Conservation (phyloP, 2,797 vertebrate species). For the Naso thynnoides region DNA sequence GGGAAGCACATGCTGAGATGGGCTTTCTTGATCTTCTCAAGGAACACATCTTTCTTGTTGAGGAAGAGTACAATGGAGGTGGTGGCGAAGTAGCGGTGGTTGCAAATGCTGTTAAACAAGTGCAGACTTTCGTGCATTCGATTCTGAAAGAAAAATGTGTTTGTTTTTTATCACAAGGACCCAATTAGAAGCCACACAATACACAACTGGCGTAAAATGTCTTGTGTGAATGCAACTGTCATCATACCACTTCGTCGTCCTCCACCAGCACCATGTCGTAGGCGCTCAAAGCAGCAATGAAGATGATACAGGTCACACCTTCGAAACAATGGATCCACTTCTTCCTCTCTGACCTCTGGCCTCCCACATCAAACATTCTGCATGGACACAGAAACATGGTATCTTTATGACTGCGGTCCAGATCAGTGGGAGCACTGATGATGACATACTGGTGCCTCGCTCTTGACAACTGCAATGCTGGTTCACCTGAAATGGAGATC, state of each 20-base stretch:
- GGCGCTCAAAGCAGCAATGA: constrained; percentile 96
- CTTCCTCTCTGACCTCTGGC: constrained; percentile 97
- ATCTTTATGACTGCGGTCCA: neutral
- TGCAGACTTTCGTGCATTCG: constrained; percentile 99
- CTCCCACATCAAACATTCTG: constrained; percentile 99
- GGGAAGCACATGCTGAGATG: constrained; percentile 99
- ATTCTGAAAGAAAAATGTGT: constrained; percentile 84
- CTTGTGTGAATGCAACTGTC: neutral
- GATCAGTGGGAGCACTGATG: neutral
- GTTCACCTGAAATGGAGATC: constrained; percentile 96
- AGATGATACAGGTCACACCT: constrained; percentile 99
- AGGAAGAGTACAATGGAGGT: constrained; percentile 99
- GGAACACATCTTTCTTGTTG: constrained; percentile 98
- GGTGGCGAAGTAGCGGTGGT: constrained; percentile 96
- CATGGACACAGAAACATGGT: constrained; percentile 2
- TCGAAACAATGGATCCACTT: constrained; percentile 99
- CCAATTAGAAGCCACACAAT: neutral
- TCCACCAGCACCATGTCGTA: constrained; percentile 99
- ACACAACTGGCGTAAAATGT: neutral
- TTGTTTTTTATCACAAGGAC: no score
- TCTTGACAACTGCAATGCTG: neutral
- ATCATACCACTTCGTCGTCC: constrained; percentile 96
- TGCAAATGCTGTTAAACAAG: constrained; percentile 99
- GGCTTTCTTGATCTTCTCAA: constrained; percentile 98
- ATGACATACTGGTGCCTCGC: neutral